These are phyloP conservation scores for Beaufortia kweichowensis DNA, from an alignment of 2,113 vertebrate genomes.

Conservation along the genomic window DNA sequence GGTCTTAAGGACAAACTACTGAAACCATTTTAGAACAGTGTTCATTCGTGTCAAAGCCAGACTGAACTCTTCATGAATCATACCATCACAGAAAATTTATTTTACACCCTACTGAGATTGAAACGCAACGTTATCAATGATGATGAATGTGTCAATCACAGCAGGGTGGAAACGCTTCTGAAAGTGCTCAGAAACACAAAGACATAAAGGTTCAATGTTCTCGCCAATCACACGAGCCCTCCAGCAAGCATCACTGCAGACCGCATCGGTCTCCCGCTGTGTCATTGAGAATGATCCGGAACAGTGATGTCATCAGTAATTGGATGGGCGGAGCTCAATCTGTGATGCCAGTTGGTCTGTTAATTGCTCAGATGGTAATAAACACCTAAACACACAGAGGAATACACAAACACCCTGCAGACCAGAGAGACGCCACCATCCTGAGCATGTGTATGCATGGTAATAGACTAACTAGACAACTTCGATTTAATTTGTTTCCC, in stretches of 20 bases:
- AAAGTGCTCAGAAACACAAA: neutral
- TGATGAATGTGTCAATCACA: neutral
- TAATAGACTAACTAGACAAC: no score
- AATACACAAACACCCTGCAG: neutral
- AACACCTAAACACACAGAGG: neutral
- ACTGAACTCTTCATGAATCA: neutral
- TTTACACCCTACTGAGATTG: neutral
- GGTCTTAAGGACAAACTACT: conserved; percentile 32
- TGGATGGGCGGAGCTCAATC: conserved; percentile 18
- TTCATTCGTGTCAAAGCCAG: neutral
- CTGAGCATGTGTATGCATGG: neutral
- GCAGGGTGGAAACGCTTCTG: neutral
- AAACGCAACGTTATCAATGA: no score
- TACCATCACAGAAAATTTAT: neutral
- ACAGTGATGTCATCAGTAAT: conserved; percentile 35
- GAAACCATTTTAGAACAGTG: conserved; percentile 14
- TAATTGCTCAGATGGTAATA: conserved; percentile 33
- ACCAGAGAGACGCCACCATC: neutral
- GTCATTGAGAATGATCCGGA: neutral
- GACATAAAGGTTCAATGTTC: neutral
- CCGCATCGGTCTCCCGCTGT: neutral
- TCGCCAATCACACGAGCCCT: neutral
- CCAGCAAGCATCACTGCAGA: neutral
- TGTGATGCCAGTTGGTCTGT: conserved; percentile 35
- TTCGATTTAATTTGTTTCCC: no score